Evolutionary conservation across 2,797 vertebrate genomes (phyloP), one percentile per base, ranked within the genome.

Genomic region (Sebastiscus albofasciatus): DNA sequence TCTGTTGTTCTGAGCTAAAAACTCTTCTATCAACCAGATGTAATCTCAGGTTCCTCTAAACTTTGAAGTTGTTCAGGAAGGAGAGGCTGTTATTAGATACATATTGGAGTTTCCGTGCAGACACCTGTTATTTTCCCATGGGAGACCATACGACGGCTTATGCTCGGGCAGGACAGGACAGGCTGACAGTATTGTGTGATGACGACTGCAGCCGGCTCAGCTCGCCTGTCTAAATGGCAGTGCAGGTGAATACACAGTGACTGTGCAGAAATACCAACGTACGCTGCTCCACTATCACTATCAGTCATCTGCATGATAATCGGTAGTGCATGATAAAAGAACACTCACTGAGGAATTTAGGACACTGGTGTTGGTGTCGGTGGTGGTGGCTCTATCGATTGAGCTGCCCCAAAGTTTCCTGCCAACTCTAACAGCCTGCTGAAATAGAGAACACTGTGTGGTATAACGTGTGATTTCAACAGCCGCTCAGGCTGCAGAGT

Each of bases 211-310:
- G 79, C 55, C 42, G 64, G 61, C 67, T 82, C 73, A 76, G 72
- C 62, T 34, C n/a, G 27, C 26, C 67, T 42, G 66, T 73, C 58
- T 78, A 6, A 56, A 67, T 77, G 74, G 74, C 71, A 73, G 62
- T 54, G 69, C 80, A 81, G 87, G 54, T 68, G 34, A 65, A 67
- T 68, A 39, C 68, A 52, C 80, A 54, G 60, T 87, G 92, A 93
- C 85, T 59, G 80, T 89, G 90, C 92, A 93, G 81, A 89, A 90
- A 92, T 27, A 24, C 66, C 67, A 52, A 14, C 2, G 27, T 67
- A 11, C 56, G 58, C 72, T 26, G 65, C 75, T 70, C 11, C 68
- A 76, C 55, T 69, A 33, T 75, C 75, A 66, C 75, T 73, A 24
- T 80, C 55, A 68, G 27, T 31, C 62, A 49, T 65, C 72, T 71